Conservation (phyloP, 2,113 vertebrate genomes). For the Ochotona princeps region DNA sequence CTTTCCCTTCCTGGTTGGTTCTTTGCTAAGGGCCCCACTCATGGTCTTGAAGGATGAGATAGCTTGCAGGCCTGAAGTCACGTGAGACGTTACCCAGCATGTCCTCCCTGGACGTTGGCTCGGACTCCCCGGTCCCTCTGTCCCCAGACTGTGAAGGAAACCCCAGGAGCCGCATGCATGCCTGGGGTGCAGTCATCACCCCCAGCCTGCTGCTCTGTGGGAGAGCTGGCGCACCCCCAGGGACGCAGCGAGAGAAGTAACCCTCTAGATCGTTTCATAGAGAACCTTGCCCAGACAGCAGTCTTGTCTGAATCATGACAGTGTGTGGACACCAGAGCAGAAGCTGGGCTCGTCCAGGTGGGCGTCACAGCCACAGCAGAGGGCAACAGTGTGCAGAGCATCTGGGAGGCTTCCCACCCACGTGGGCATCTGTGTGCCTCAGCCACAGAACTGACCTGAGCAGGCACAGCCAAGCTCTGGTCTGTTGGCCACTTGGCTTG, state of each 20-base stretch:
- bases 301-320: no score
- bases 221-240: neutral
- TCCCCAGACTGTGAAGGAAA: neutral
- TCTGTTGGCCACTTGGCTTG: neutral
- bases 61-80: neutral
- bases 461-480: neutral
- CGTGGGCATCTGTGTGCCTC: neutral
- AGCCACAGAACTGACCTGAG: neutral
- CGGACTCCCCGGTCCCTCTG: neutral
- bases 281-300: neutral
- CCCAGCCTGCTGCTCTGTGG: neutral
- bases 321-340: neutral
- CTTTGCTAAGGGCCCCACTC: constrained; percentile 9
- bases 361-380: neutral
- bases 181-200: neutral
- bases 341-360: neutral
- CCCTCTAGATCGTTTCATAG: neutral
- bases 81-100: neutral
- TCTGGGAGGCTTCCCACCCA: neutral
- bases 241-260: neutral
- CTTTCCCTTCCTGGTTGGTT: neutral
- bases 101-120: neutral
- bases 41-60: constrained; percentile 21
- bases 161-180: neutral
- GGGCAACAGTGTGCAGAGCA: neutral